Evolutionary conservation across 2,797 vertebrate species (phyloP), one percentile per base, ranked within the genome.

Genomic region (Gobio occitaniae): DNA sequence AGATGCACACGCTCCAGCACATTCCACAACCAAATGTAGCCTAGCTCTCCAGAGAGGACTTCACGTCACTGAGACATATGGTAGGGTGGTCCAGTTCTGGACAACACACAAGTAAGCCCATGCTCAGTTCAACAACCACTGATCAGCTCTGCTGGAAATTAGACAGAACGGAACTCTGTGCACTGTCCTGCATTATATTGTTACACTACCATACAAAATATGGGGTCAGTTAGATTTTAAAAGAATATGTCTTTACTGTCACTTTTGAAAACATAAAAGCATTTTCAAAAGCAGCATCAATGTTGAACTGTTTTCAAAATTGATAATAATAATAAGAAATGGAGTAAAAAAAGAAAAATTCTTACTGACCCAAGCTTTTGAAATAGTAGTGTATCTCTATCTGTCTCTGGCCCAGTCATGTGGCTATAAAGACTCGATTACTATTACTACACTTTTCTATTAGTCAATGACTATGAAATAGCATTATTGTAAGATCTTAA

Each of bases 1-100:
- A 84, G 85, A 87, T 79, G 85, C 86, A 90, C 87, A 90, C 83
- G 82, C 85, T 86, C 80, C 36, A 80, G 84, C 88, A 89, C 88
- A 90, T 89, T 88, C 88, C 85, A 86, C 79, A 25, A 52, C 61
- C 78, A 84, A 84, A 87, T 86, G 77, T 80, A 87, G 80, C 54
- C 41, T 80, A 47, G 29, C 63, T 82, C 80, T 84, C 87, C 70
- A 83, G 25, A 83, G 61, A 50, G 21, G 19, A 69, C 52, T 85
- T 80, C 65, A 72, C 78, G 75, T 89, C 80, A 70, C 85, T 4
- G 74, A 76, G 70, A 81, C 77, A 75, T 75, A 56, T 72, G 82
- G 52, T 56, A 32, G 77, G 78, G 71, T 80, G 38, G 70, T 48
- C 61, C 63, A 54, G 25, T 61, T 41, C 78, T 79, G 86, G 50